These are phyloP conservation scores for Lamellibrachia columna DNA, from an alignment of 2,888 invertebrate species.

Conservation along the genomic window DNA sequence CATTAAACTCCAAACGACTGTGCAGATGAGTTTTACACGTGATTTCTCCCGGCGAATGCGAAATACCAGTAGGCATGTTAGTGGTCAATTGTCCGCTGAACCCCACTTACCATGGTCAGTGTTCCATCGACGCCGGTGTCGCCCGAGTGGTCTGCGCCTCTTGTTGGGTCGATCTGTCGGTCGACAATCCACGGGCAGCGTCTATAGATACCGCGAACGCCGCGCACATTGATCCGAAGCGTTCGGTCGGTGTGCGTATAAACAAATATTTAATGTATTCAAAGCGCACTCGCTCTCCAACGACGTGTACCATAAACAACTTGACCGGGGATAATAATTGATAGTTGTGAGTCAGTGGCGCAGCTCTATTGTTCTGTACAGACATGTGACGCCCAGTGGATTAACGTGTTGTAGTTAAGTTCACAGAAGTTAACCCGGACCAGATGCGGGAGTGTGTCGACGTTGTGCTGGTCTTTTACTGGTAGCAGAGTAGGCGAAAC, in stretches of 20 bases:
- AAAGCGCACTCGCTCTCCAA: neutral
- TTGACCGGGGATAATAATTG: constrained; percentile 8
- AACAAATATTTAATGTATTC: constrained; percentile 3
- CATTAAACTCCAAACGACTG: neutral
- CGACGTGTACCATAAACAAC: neutral
- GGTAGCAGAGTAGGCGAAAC: neutral
- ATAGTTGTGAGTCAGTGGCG: neutral
- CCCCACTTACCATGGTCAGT: neutral
- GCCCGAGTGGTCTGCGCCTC: neutral
- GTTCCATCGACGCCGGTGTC: neutral
- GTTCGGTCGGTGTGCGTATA: neutral
- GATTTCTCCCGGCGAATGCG: too few species aligned
- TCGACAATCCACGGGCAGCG: neutral
- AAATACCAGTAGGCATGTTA: too few species aligned
- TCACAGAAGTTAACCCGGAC: neutral
- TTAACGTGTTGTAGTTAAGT: neutral
- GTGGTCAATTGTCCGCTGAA: neutral
- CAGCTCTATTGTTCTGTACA: constrained; percentile 9
- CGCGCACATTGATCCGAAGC: neutral
- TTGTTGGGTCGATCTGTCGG: neutral
- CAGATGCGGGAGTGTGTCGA: neutral
- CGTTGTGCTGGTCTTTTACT: neutral
- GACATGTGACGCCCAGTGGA: neutral
- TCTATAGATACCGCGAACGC: neutral
- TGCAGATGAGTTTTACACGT: neutral